These are phyloP conservation scores for Apogon talboti DNA, from an alignment of 2,797 vertebrate species.

Conservation along the genomic window DNA sequence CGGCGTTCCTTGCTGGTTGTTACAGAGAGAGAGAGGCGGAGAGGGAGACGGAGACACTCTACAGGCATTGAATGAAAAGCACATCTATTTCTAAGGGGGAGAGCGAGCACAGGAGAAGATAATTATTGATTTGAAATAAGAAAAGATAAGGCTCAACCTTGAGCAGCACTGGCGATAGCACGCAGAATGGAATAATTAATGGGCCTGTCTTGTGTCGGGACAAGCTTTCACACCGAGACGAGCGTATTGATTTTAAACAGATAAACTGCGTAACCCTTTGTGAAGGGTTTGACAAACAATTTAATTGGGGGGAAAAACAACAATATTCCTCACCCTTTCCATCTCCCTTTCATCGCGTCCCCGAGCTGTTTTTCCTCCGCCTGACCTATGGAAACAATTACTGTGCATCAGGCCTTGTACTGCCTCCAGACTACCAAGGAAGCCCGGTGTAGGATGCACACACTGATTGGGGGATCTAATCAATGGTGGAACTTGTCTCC, in stretches of 20 bases:
- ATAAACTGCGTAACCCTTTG: conserved; percentile 83
- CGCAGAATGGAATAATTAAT: conserved; percentile 82
- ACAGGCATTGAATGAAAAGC: conserved; percentile 76
- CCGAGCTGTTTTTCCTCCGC: conserved; percentile 70
- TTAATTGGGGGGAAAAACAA: conserved; percentile 79
- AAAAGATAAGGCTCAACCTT: conserved; percentile 86
- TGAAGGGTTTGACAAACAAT: conserved; percentile 84
- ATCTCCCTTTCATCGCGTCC: conserved; percentile 77
- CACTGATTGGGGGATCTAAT: conserved; percentile 76
- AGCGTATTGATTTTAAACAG: conserved; percentile 83
- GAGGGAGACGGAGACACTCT: conserved; percentile 32
- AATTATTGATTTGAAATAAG: conserved; percentile 87
- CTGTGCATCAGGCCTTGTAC: conserved; percentile 66
- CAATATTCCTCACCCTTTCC: conserved; percentile 77
- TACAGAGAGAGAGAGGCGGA: conserved; percentile 38
- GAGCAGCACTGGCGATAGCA: conserved; percentile 72
- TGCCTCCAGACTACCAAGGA: conserved; percentile 75
- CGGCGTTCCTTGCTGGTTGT: conserved; percentile 59
- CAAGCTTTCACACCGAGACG: conserved; percentile 79
- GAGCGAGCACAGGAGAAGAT: conserved; percentile 70
- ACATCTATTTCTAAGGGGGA: conserved; percentile 74
- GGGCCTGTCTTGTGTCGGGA: conserved; percentile 78
- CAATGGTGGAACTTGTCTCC: conserved; percentile 74
- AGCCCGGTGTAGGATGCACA: conserved; percentile 66
- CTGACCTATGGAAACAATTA: conserved; percentile 83